Evolutionary conservation across 2,888 invertebrate genomes (phyloP).

Genomic region (Ophion ventricosus): DNA sequence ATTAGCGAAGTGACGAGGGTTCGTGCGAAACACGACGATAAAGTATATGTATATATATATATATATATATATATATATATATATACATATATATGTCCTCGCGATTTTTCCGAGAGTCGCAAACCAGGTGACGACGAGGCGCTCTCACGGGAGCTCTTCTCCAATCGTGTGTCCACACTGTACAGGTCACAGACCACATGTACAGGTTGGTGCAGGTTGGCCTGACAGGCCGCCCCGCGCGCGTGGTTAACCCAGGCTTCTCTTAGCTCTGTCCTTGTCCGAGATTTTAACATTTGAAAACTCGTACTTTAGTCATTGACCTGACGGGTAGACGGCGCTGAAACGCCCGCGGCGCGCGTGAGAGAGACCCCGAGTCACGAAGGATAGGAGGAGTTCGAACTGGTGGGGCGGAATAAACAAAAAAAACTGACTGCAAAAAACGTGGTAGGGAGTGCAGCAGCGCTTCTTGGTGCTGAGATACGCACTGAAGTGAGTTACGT

Average conservation of each 20-base stretch:
- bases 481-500: background rate
- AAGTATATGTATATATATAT: background rate
- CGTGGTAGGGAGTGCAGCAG: background rate
- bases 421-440: background rate
- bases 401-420: background rate
- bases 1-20: background rate
- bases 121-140: conserved; percentile 49
- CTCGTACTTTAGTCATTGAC: conserved; percentile 73
- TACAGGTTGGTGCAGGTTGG: conserved; percentile 66
- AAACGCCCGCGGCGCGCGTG: conserved; percentile 44
- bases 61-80: too few species aligned
- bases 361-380: conserved; percentile 17
- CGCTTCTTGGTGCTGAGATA: background rate
- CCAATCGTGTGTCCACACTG: conserved; percentile 50
- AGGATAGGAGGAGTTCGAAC: conserved; percentile 1
- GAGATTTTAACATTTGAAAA: conserved; percentile 70
- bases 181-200: conserved; percentile 66
- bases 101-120: conserved; percentile 32
- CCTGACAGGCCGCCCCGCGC: conserved; percentile 61
- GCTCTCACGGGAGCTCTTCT: conserved; percentile 44
- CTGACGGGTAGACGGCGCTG: conserved; percentile 76
- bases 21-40: conserved; percentile 3
- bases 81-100: too few species aligned
- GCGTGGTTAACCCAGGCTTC: conserved; percentile 36
- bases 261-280: conserved; percentile 68